phyloP scores from a whole-genome alignment of 2,797 vertebrate genomes.

The Chelmon rostratus region DNA sequence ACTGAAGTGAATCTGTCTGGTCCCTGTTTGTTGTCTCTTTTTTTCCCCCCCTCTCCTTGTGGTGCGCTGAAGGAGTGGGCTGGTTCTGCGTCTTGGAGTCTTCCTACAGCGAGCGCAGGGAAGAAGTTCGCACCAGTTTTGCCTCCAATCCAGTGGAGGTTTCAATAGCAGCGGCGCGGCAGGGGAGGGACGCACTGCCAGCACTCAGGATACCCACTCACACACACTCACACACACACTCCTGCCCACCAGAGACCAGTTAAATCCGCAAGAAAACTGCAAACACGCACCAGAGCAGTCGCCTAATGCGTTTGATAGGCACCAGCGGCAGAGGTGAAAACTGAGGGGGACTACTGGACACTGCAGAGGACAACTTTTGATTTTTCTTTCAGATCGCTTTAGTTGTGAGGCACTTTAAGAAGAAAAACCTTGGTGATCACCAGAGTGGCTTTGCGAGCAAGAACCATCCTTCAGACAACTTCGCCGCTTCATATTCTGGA shows the following conservation, averaged over 20 bases:
- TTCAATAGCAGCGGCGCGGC: conserved; percentile 84
- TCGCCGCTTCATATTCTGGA: conserved; percentile 34
- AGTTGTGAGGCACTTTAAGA: conserved; percentile 40
- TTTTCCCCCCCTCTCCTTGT: conserved; percentile 9
- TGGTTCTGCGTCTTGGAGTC: conserved; percentile 78
- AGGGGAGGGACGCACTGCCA: conserved; percentile 84
- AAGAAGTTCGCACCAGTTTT: conserved; percentile 77
- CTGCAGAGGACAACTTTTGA: conserved; percentile 73
- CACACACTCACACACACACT: conserved; percentile 62
- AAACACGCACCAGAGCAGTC: conserved; percentile 73
- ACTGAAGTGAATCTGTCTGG: conserved; percentile 49
- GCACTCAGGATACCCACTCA: conserved; percentile 79
- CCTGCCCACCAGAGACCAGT: conserved; percentile 78
- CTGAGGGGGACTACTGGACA: conserved; percentile 77
- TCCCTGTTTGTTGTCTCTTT: conserved; percentile 14
- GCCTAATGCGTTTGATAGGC: conserved; percentile 73
- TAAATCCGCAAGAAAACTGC: conserved; percentile 79
- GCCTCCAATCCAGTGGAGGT: conserved; percentile 83
- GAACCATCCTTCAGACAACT: conserved; percentile 56
- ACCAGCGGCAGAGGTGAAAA: conserved; percentile 66
- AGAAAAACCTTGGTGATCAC: conserved; percentile 39
- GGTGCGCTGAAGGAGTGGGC: conserved; percentile 79
- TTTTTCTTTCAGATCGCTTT: conserved; percentile 42
- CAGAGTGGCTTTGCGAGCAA: conserved; percentile 42
- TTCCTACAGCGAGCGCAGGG: conserved; percentile 67